phyloP scores from a whole-genome alignment of 2,888 invertebrate species.

The Phortica magna region DNA sequence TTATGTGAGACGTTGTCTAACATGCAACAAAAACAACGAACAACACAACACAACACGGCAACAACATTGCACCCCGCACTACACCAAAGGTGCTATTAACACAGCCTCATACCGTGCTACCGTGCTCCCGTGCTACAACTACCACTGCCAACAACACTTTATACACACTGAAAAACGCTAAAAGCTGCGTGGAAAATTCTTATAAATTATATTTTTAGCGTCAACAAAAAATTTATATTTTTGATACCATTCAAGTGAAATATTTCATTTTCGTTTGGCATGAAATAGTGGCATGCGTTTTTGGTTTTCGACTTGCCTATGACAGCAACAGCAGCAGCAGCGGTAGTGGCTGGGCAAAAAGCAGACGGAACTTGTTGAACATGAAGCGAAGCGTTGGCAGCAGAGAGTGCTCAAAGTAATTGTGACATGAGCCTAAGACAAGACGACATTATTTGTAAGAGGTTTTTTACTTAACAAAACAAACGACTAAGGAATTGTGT shows the following conservation, averaged over 20 bases:
- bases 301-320: background rate
- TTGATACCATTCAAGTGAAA: slow-evolving; percentile 31
- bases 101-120: background rate
- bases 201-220: slow-evolving; percentile 64
- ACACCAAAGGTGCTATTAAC: background rate
- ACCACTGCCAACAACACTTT: slow-evolving; percentile 45
- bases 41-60: background rate
- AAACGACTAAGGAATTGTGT: too few relatives aligned
- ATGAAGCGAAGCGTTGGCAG: too few relatives aligned
- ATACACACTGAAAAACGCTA: background rate
- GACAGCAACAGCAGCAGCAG: slow-evolving; percentile 25
- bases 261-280: slow-evolving; percentile 21
- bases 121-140: slow-evolving; percentile 13
- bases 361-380: too few relatives aligned
- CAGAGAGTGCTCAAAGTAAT: too few relatives aligned
- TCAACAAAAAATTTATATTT: slow-evolving; percentile 28
- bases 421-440: too few relatives aligned
- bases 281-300: slow-evolving; percentile 20
- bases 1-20: slow-evolving; percentile 54
- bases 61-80: background rate
- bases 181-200: slow-evolving; percentile 46
- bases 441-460: too few relatives aligned
- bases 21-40: slow-evolving; percentile 31
- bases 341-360: slow-evolving; percentile 12
- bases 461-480: too few relatives aligned